Base-by-base conservation (phyloP, 2,797 vertebrate genomes). In the Microcaecilia unicolor region DNA sequence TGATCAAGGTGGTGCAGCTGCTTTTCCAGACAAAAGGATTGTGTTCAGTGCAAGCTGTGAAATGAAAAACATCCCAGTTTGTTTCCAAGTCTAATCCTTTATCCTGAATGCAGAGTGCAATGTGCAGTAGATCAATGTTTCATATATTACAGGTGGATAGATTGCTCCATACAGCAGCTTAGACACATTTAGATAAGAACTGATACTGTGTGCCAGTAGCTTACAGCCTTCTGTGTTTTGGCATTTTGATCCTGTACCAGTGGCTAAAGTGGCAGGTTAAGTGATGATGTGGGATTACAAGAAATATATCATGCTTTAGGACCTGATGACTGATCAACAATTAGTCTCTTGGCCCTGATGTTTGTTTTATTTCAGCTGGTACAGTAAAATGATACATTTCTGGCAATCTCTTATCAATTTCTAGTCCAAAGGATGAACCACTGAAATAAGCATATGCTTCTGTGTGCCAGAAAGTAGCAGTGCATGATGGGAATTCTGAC, bases 311-410 rank as follows among this genome's bases (percentile, higher is more conserved):
- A 42, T 32, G 18, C 35, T 38, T 31, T 48, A 43, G 38, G 31
- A 42, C 17, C 28, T 25, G 19, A 34, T 33, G 30, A 37, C 34
- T 35, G 22, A 26, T 23, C 27, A 31, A 18, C 35, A 31, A 13
- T 34, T 31, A 22, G 25, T 42, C 34, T 53, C 18, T 27, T 21
- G 28, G 18, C 13, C 21, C 31, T 27, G 26, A 38, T 42, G 29
- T 34, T 38, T 38, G 23, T 38, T 37, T 27, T 38, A 38, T 47
- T 53, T 47, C 53, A 24, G 34, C 38, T 53, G 38, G 44, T 44
- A 21, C 12, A 27, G 17, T 17, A 33, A 36, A 15, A 18, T 30
- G 43, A 41, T 37, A 37, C 29, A 36, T 45, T 45, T 22, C 48
- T 45, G 37, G 48, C 27, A 31, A 28, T 17, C 5, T 12, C 15